Percentiles rank a stretch among this genome's conserved stretches.
phyloP scores from a whole-genome alignment of 1,140 invertebrate species.

The Pomacea maculata region DNA sequence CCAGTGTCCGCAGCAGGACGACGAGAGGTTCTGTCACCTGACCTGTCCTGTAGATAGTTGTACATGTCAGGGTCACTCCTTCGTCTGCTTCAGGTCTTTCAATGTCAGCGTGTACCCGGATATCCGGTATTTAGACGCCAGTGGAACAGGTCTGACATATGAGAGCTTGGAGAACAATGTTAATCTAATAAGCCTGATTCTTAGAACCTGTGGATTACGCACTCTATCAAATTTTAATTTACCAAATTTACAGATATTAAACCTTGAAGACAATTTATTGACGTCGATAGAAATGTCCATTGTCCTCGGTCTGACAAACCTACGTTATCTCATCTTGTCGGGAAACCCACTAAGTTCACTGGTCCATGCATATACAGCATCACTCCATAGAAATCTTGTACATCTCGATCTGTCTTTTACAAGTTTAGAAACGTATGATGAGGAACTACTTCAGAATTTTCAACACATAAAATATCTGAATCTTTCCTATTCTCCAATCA shows the following conservation, averaged over 20 bases:
- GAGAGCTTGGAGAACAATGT: background rate
- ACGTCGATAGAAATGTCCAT: too few relatives aligned
- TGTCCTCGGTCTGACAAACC: background rate
- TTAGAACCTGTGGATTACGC: background rate
- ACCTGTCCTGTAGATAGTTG: conserved; percentile 12
- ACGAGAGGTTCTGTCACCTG: conserved; percentile 3
- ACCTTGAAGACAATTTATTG: background rate
- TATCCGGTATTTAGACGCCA: conserved; percentile 12
- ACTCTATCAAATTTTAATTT: too few relatives aligned
- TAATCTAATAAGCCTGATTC: conserved; percentile 10
- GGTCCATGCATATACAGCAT: too few relatives aligned
- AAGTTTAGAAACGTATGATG: too few relatives aligned
- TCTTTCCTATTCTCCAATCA: background rate
- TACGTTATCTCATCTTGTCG: too few relatives aligned
- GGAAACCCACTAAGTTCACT: too few relatives aligned
- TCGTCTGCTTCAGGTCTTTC: conserved; percentile 4
- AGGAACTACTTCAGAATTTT: background rate
- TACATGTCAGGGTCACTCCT: conserved; percentile 16
- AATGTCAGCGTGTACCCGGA: background rate
- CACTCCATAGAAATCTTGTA: too few relatives aligned
- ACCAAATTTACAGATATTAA: too few relatives aligned
- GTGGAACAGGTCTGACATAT: background rate
- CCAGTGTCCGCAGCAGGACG: conserved; percentile 16
- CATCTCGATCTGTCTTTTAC: too few relatives aligned
- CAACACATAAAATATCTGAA: background rate